Percentiles rank a stretch among this genome's conserved stretches.
phyloP scores from a whole-genome alignment of 1,140 invertebrate species.

The Bombus breviceps region DNA sequence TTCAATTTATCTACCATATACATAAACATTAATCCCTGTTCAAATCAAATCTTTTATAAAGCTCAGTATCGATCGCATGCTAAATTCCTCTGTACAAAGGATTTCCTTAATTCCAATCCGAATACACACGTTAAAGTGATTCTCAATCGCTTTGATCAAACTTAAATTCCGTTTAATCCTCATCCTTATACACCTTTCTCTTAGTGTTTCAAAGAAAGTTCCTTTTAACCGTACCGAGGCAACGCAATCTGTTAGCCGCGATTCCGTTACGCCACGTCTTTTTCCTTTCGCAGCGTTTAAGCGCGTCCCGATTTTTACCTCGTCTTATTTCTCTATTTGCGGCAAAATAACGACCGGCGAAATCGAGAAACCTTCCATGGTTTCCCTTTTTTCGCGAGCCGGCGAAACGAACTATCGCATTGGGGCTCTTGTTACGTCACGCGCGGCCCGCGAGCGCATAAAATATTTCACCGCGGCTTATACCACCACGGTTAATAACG shows the following conservation, averaged over 20 bases:
- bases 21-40: too few species aligned
- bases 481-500: constrained; percentile 41
- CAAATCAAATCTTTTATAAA: too few species aligned
- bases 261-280: background rate
- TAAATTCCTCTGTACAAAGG: background rate
- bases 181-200: background rate
- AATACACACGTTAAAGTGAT: background rate
- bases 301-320: background rate
- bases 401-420: background rate
- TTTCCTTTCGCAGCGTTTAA: background rate
- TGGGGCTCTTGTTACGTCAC: constrained; percentile 29
- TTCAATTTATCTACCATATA: background rate
- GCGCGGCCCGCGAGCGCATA: constrained; percentile 27
- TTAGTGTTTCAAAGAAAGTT: background rate
- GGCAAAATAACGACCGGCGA: background rate
- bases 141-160: constrained; percentile 10
- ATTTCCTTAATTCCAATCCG: constrained; percentile 4
- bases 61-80: background rate
- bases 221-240: background rate
- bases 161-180: constrained; percentile 1
- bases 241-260: background rate
- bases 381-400: background rate
- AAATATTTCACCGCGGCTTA: constrained; percentile 43
- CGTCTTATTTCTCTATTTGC: background rate
- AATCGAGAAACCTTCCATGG: background rate